Evolutionary conservation across 2,797 vertebrate species (phyloP).

Genomic region (Characodon lateralis): DNA sequence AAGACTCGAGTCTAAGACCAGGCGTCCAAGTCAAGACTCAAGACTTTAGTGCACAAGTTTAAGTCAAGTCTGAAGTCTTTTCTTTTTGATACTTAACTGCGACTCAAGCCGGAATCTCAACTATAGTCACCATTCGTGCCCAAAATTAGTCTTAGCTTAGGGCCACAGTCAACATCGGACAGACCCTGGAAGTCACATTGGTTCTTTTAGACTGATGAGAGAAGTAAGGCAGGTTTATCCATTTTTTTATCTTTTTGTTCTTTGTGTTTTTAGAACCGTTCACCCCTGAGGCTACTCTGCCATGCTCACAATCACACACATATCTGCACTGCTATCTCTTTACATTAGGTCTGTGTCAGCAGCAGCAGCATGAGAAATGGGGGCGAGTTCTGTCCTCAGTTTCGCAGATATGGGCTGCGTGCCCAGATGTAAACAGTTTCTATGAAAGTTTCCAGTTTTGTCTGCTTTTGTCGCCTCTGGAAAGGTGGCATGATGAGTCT

Average conservation of each 20-base stretch:
- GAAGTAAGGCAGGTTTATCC: constrained; percentile 36
- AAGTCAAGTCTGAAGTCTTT: neutral
- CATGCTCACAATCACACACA: constrained; percentile 47
- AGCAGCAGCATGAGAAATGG: constrained; percentile 75
- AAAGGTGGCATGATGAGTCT: constrained; percentile 70
- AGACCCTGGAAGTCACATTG: constrained; percentile 2
- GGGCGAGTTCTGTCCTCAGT: constrained; percentile 71
- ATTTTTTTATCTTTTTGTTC: constrained; percentile 31
- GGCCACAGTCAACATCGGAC: neutral
- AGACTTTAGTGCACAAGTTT: too few species aligned
- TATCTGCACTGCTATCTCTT: constrained; percentile 74
- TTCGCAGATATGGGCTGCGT: constrained; percentile 67
- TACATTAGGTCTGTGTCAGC: constrained; percentile 76
- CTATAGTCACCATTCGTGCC: neutral
- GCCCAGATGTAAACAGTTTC: constrained; percentile 64
- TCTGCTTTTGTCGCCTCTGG: constrained; percentile 69
- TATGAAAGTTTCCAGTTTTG: constrained; percentile 55
- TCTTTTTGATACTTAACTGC: neutral
- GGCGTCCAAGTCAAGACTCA: too few species aligned
- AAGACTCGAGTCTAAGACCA: neutral
- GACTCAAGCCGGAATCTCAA: neutral
- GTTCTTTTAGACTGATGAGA: constrained; percentile 45
- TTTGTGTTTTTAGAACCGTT: constrained; percentile 48
- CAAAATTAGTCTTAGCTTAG: neutral
- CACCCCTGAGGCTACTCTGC: constrained; percentile 50